Evolutionary conservation across 2,797 vertebrate genomes (phyloP), one percentile per base, ranked within the genome.

Genomic region (Sebastiscus tertius): DNA sequence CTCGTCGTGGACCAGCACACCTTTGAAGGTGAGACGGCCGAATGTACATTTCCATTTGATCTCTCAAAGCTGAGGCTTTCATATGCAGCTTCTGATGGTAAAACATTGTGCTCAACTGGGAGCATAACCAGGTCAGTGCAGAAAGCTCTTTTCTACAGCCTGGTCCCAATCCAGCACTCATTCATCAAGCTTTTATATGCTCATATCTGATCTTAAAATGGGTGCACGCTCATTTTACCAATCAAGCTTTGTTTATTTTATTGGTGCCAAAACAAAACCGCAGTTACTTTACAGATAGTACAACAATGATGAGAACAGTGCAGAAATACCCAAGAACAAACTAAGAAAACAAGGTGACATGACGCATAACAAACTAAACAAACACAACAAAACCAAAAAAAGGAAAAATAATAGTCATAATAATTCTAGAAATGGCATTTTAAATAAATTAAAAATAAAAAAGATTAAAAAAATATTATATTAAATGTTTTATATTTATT

Each of bases 1-100:
- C 96, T 99, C 2, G 98, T 99, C 56, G 98, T 99, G 31, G 99
- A 99, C 90, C 99, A 99, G 89, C 98, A 99, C 94, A 99, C 99
- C 54, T 99, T 99, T 13, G 99, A 99, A 97, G 99, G 98, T 99
- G 91, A 93, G 92, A 36, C 62, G 14, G 74, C 62, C 8, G 24
- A 56, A 63, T 67, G 69, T 65, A 20, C 80, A 73, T 82, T 79
- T 85, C 36, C 4, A 26, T 86, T 84, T 89, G 64, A 92, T 65
- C 76, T 84, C 63, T 33, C 31, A 39, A 70, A 77, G 65, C 24
- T 60, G 46, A 4, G 18, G 49, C 29, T 72, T 81, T 82, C 52
- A 78, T 77, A 33, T 11, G 31, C 56, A 26, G 56, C 54, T 7
- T 63, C 49, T 69, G 69, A 59, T 63, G 46, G 54, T 68, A 29